phyloP scores from a whole-genome alignment of 2,113 vertebrate species.

The Callithrix jacchus region DNA sequence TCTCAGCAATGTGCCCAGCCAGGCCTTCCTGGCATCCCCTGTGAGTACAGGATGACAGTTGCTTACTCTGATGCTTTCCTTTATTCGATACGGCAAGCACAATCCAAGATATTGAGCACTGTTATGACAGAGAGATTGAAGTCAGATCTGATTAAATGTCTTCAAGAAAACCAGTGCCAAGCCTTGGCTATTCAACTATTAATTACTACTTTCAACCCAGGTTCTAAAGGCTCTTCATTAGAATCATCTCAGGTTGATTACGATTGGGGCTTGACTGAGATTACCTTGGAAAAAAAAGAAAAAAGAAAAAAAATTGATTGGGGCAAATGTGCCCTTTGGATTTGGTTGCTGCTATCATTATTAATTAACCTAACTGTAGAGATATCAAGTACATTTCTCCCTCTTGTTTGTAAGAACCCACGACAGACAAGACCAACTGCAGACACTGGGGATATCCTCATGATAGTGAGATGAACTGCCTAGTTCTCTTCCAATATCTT shows the following conservation, averaged over 20 bases:
- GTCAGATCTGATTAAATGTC: background rate
- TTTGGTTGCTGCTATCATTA: too few species aligned
- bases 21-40: background rate
- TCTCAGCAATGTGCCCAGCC: background rate
- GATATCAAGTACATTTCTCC: accelerated
- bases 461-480: accelerated
- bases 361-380: accelerated
- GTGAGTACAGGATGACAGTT: accelerated
- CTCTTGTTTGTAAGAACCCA: background rate
- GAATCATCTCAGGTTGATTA: background rate
- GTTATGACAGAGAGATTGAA: too few species aligned
- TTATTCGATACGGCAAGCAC: background rate
- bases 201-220: background rate
- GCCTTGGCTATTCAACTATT: background rate
- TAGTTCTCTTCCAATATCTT: background rate
- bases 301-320: too few species aligned
- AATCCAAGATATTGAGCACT: too few species aligned
- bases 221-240: background rate
- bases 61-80: accelerated
- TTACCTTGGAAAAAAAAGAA: too few species aligned
- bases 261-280: background rate
- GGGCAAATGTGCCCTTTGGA: background rate
- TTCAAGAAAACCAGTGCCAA: background rate
- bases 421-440: background rate
- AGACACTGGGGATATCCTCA: background rate